Evolutionary conservation across 2,797 vertebrate genomes (phyloP), one percentile per base, ranked within the genome.

Genomic region (Coregonus suidteri): DNA sequence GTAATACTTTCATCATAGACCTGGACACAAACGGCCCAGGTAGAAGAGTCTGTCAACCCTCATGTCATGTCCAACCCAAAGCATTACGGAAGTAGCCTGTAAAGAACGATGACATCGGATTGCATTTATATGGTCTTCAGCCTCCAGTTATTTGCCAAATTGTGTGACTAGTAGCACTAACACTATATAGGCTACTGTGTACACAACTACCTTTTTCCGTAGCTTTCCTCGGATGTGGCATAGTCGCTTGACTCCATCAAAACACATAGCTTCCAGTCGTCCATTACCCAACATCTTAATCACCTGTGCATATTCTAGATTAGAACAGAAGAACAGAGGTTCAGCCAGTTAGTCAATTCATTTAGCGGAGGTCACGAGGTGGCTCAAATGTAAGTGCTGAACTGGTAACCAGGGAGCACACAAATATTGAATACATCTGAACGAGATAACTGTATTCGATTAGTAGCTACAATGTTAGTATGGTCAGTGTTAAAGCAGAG

Each of bases 261-360:
- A 99, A 91, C 98, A 99, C 94, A 99, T 96, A 2, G 98, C 98
- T 92, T 99, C 98, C 94, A 99, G 90, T 83, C 98, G 95, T 54
- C 98, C 98, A 2, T 99, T 99, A 74, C 98, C 98, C 93, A 99
- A 84, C 98, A 99, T 99, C 88, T 99, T 99, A 80, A 99, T 98
- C 88, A 99, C 98, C 90, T 99, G 98, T 85, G 98, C 98, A 70
- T 99, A 99, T 81, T 99, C 98, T 99, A 90, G 53, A 86, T 37
- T 35, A 18, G 66, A 35, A 76, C 1, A 20, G 37, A 56, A 3
- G 34, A 41, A 41, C 41, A 47, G 41, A 35, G 18, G 9, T 41
- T 51, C 1, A 25, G 41, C 18, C 20, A 30, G 47, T 71, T 51
- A 53, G n/a, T 52, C 56, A 35, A 67, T 20, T 3, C 62, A 67